Evolutionary conservation across 2,113 vertebrate genomes (phyloP), one percentile per base, ranked within the genome.

Genomic region (Psephotus haematonotus): DNA sequence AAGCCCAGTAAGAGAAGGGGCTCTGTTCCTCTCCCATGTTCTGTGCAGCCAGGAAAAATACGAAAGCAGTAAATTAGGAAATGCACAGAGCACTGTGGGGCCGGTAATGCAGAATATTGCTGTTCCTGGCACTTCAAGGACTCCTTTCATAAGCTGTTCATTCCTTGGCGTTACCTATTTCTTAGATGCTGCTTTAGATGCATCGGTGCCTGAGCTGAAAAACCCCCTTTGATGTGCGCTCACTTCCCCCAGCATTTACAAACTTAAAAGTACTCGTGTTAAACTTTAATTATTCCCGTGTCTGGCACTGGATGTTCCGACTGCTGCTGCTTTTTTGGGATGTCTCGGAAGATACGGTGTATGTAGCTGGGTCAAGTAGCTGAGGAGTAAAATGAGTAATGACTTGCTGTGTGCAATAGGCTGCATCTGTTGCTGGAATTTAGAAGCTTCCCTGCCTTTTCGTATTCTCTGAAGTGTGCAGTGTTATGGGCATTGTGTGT

Each of bases 281-380:
- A 97, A 96, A 96, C 76, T 96, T 97, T 95, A 95, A 95, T 97
- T 89, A 94, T 85, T 88, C 80, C 81, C 6, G 2, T 79, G 89
- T 94, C 87, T 95, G 83, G 74, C 93, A 93, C 95, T 93, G 69
- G 83, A 81, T 94, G 92, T 96, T 91, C 93, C 3, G 16, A 25
- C 86, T 78, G 11, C 70, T 84, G 89, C 96, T 97, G 91, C 90
- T 88, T 94, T 96, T 96, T 94, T 90, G 81, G 94, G 96, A 80
- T 86, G 67, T 95, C 79, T 95, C 47, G 12, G 82, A 90, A 91
- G 93, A 75, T 71, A 10, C 86, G 31, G 76, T 65, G 44, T 70
- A 15, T 70, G 88, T 64, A 72, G 93, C 91, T 96, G 91, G 83
- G 90, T 92, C 81, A 82, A 90, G 91, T n/a, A 80, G 88, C 95